phyloP scores from a whole-genome alignment of 2,888 invertebrate species.

The Sphaeridia pumilis region DNA sequence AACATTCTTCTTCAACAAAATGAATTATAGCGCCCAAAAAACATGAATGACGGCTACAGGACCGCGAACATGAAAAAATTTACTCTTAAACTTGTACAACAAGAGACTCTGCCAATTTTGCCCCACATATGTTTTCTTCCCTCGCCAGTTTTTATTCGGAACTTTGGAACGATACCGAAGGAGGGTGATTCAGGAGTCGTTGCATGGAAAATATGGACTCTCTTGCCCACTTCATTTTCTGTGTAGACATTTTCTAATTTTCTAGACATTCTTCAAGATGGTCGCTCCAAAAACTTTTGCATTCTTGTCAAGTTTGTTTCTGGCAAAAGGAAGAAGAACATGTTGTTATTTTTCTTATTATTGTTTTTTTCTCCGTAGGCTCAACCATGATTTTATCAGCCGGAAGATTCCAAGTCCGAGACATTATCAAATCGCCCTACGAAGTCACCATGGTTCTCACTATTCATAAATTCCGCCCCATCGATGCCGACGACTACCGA shows the following conservation, averaged over 20 bases:
- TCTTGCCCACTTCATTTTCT: too few species aligned
- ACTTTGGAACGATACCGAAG: too few species aligned
- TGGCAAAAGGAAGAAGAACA: not conserved
- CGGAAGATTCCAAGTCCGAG: conserved; percentile 63
- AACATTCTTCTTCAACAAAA: too few species aligned
- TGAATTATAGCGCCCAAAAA: not conserved
- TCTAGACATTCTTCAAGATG: too few species aligned
- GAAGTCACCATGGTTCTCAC: conserved; percentile 71
- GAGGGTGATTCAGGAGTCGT: too few species aligned
- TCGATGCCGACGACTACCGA: conserved; percentile 64
- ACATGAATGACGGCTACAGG: not conserved
- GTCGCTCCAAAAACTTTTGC: too few species aligned
- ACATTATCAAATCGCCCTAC: conserved; percentile 57
- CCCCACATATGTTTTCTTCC: too few species aligned
- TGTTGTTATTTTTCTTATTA: not conserved
- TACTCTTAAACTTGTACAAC: too few species aligned
- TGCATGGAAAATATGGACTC: too few species aligned
- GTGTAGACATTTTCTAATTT: too few species aligned
- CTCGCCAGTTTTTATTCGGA: too few species aligned
- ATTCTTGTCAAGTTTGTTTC: conserved; percentile 4
- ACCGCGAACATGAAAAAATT: not conserved
- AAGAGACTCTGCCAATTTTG: too few species aligned
- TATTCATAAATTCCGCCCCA: conserved; percentile 58
- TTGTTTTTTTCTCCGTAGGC: conserved; percentile 2
- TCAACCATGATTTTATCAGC: conserved; percentile 65